A percentile compares a stretch with the other conserved stretches of the same genome.
Evolutionary conservation across 2,888 invertebrate species (phyloP).

Genomic region (Cephus spinipes): DNA sequence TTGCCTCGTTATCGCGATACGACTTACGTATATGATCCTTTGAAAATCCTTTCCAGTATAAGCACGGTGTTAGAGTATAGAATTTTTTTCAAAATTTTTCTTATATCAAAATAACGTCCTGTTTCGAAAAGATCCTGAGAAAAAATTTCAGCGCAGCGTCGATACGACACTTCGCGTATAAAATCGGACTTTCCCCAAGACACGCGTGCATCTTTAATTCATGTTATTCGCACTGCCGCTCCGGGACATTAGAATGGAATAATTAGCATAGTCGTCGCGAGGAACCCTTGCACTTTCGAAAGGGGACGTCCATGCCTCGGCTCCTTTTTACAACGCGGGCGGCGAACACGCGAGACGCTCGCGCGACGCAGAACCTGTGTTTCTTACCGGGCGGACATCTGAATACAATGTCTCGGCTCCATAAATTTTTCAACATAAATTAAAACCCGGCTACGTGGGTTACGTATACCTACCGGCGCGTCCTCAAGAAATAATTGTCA

Average conservation of each 20-base stretch:
- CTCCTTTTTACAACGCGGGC: constrained; percentile 9
- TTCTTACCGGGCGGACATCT: constrained; percentile 47
- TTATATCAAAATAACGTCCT: neutral
- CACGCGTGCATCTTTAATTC: neutral
- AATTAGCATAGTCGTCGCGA: neutral
- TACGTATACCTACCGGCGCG: constrained; percentile 12
- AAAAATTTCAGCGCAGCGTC: neutral
- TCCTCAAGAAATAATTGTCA: constrained; percentile 55
- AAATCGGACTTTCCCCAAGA: neutral
- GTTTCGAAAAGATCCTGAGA: neutral
- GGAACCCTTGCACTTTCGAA: neutral
- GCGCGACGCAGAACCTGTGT: constrained; percentile 35
- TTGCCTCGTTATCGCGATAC: neutral
- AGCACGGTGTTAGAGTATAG: too few species aligned
- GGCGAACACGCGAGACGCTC: constrained; percentile 16
- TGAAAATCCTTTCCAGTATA: too few species aligned
- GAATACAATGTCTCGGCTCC: constrained; percentile 52
- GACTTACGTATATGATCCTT: neutral
- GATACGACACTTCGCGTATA: neutral
- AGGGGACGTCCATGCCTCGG: neutral
- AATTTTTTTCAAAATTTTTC: too few species aligned
- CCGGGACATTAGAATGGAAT: neutral
- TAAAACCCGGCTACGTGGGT: constrained; percentile 35
- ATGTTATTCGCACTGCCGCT: neutral
- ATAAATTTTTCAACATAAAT: constrained; percentile 56